Conservation (phyloP, 1,140 invertebrate species). For the Drosophila ananassae region DNA sequence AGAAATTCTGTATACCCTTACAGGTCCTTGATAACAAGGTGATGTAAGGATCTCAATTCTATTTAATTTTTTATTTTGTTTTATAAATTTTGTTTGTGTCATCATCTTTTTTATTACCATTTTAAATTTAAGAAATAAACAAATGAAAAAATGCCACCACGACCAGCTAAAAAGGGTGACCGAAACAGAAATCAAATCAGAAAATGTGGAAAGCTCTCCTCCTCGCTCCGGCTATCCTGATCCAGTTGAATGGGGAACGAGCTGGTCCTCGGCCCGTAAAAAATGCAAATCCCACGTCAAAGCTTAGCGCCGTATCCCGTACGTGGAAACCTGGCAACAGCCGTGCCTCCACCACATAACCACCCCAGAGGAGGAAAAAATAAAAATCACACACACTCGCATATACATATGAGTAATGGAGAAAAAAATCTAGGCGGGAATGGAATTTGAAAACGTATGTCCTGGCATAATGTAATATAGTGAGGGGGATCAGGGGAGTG, state of each 20-base stretch:
- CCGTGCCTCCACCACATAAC: constrained; percentile 10
- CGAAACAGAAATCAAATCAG: constrained; percentile 60
- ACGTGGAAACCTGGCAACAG: constrained; percentile 74
- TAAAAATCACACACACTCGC: constrained; percentile 10
- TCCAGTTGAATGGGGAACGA: constrained; percentile 6
- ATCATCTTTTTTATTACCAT: not conserved
- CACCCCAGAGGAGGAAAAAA: not conserved
- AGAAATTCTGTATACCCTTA: constrained; percentile 31
- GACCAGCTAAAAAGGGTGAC: not conserved
- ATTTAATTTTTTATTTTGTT: no score
- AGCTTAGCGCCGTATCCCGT: constrained; percentile 70
- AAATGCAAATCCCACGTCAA: constrained; percentile 82
- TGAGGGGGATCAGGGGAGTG: constrained; percentile 11
- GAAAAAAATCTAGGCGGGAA: constrained; percentile 67
- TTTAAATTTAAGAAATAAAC: not conserved
- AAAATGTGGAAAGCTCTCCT: constrained; percentile 61
- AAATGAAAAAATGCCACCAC: not conserved
- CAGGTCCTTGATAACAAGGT: not conserved
- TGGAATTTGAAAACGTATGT: constrained; percentile 80
- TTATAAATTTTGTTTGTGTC: no score
- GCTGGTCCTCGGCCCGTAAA: constrained; percentile 64
- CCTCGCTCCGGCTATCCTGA: not conserved
- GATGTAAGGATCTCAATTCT: no score
- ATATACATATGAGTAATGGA: constrained; percentile 57
- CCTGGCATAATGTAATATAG: constrained; percentile 75